A percentile compares a stretch with the other conserved stretches of the same genome.
These are phyloP conservation scores for Istiophorus platypterus DNA, from an alignment of 2,113 vertebrate genomes.

Conservation along the genomic window DNA sequence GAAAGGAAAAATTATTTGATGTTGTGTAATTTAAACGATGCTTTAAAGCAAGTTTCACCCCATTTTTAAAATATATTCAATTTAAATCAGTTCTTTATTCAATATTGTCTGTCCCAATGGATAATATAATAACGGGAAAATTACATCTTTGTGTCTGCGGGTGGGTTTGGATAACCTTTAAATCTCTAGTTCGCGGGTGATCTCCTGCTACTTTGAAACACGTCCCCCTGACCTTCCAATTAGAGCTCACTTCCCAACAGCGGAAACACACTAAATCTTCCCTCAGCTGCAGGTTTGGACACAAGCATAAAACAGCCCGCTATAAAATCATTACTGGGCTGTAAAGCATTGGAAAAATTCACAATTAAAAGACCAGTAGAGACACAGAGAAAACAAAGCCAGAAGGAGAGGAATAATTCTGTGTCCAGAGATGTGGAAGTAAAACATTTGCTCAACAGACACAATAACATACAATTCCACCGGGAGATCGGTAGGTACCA, in stretches of 20 bases:
- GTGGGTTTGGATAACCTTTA: constrained; percentile 90
- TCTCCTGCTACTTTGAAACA: constrained; percentile 79
- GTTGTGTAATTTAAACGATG: constrained; percentile 6
- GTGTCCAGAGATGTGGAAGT: constrained; percentile 64
- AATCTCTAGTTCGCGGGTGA: constrained; percentile 81
- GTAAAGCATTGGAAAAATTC: constrained; percentile 76
- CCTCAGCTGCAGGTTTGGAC: constrained; percentile 77
- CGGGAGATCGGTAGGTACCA: constrained; percentile 7
- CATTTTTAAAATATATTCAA: constrained; percentile 16
- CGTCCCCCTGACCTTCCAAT: constrained; percentile 82
- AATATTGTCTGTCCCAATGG: constrained; percentile 53
- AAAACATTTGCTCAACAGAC: constrained; percentile 74
- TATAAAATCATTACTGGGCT: constrained; percentile 80
- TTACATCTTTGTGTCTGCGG: constrained; percentile 73
- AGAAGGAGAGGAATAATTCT: constrained; percentile 65
- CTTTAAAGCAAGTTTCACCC: constrained; percentile 16
- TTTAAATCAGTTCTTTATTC: constrained; percentile 38
- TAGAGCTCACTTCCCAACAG: constrained; percentile 76
- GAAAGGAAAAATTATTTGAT: constrained; percentile 13
- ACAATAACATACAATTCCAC: constrained; percentile 42
- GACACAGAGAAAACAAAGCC: constrained; percentile 72
- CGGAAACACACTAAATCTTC: constrained; percentile 79
- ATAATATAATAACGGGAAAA: constrained; percentile 67
- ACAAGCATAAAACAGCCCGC: constrained; percentile 74
- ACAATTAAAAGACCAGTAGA: constrained; percentile 72